These are phyloP conservation scores for Planiliza haematocheilus DNA, from an alignment of 2,113 vertebrate genomes.

Conservation along the genomic window DNA sequence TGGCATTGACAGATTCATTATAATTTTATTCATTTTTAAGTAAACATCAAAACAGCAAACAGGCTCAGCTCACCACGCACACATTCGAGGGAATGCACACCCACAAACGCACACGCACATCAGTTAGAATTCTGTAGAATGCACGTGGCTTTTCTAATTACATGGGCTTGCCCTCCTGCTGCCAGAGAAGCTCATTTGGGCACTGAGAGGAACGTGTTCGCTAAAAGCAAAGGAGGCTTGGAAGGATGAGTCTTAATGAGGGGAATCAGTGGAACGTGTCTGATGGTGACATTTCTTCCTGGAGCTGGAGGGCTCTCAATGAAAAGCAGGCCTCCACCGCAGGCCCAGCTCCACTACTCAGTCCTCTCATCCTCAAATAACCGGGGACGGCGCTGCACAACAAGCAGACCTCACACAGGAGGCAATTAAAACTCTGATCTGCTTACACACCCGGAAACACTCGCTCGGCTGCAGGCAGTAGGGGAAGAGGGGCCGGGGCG, in stretches of 20 bases:
- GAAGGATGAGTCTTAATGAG: constrained; percentile 75
- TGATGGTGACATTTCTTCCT: constrained; percentile 75
- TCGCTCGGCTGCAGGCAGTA: constrained; percentile 42
- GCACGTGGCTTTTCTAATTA: constrained; percentile 68
- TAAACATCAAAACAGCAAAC: constrained; percentile 43
- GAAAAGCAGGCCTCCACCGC: constrained; percentile 54
- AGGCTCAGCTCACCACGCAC: background rate
- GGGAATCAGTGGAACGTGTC: constrained; percentile 74
- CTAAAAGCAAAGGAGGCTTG: constrained; percentile 60
- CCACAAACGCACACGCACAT: constrained; percentile 10
- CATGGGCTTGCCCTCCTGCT: constrained; percentile 55
- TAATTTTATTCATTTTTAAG: constrained; percentile 46
- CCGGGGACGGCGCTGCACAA: constrained; percentile 20
- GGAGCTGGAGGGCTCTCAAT: constrained; percentile 55
- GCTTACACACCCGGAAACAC: constrained; percentile 72
- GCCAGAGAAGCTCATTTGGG: constrained; percentile 63
- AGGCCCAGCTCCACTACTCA: constrained; percentile 44
- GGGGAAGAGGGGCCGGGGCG: constrained; percentile 18
- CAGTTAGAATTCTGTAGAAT: constrained; percentile 30
- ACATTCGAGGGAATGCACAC: background rate
- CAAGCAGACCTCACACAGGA: constrained; percentile 61
- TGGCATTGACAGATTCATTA: constrained; percentile 48
- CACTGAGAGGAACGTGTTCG: constrained; percentile 34
- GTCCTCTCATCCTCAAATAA: constrained; percentile 54
- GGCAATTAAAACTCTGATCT: constrained; percentile 70